Evolutionary conservation across 2,888 invertebrate genomes (phyloP), one percentile per base, ranked within the genome.

Genomic region (Sesia bembeciformis): DNA sequence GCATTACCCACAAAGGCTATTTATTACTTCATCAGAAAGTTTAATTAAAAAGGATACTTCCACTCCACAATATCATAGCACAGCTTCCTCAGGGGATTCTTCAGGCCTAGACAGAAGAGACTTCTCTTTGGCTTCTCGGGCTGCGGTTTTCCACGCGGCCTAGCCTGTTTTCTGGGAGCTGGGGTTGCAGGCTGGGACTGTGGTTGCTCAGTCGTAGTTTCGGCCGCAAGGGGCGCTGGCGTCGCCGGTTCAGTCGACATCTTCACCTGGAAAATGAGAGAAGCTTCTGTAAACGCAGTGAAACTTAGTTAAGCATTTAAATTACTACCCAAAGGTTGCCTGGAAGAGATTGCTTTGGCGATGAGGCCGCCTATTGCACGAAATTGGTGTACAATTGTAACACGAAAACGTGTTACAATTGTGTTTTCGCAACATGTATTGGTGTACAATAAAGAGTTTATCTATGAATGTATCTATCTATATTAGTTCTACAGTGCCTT

Each of bases 41-140:
- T 38, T 39, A 49, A 57, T 65, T 61, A 4, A 88, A 96, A 97
- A 97, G 97, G 97, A 97, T 97, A 97, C 97, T 98, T 98, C 98
- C 98, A 99, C 89, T 99, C 99, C 58, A 98, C 97, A 68, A 99
- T 95, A 76, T 94, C 94, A 80, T 98, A 98, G 90, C 98, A 99
- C 70, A 98, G 88, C 81, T 97, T 98, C 66, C 99, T 93, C 59
- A 99, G 76, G 7, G 98, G 98, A 89, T 99, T 99, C 82, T 97
- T 96, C 62, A 98, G 91, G 61, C 93, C 93, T 62, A 99, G 91
- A 81, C 98, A 98, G 76, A 98, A 95, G 55, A 99, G 93, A 53
- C 98, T 97, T 65, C 98, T 91, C 69, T 93, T 93, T 4, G 98
- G 98, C 70, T 98, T 92, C 85, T 97, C 97, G 7, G 97, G 96